Evolutionary conservation across 2,797 vertebrate species (phyloP).

Genomic region (Periophthalmus magnuspinnatus): DNA sequence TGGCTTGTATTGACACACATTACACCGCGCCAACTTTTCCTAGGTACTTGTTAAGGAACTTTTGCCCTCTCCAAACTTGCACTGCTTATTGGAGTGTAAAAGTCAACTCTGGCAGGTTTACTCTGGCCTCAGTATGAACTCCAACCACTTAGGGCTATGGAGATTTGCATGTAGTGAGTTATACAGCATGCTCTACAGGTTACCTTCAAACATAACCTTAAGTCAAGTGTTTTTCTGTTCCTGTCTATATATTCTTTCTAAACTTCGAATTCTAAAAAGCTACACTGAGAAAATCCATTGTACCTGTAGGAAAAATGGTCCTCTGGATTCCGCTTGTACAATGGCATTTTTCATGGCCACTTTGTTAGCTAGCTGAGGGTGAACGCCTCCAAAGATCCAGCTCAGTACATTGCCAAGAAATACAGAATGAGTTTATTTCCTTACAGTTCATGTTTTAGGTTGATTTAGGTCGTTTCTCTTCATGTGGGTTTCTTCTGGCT

Average conservation of each 20-base stretch:
- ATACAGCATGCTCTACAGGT: neutral
- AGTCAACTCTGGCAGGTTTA: constrained; percentile 3
- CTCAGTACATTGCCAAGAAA: no score
- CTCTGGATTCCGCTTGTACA: no score
- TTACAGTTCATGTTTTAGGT: no score
- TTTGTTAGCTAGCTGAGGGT: no score
- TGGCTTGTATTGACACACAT: neutral
- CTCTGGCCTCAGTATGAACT: neutral
- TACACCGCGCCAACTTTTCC: neutral
- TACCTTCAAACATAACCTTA: neutral
- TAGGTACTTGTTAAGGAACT: constrained; percentile 1
- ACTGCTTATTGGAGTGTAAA: neutral
- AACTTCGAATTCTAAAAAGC: neutral
- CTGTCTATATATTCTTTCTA: no score
- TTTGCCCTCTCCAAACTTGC: constrained; percentile 1
- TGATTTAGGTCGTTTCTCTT: no score
- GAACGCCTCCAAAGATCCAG: neutral
- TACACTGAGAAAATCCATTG: neutral
- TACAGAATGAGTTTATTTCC: no score
- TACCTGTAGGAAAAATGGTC: neutral
- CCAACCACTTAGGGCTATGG: neutral
- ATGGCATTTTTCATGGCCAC: no score
- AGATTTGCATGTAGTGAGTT: constrained; percentile 3
- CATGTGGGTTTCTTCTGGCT: no score
- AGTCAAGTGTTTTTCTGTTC: neutral